Evolutionary conservation across 2,888 invertebrate genomes (phyloP), one percentile per base, ranked within the genome.

Genomic region (Ischnus inquisitorius): DNA sequence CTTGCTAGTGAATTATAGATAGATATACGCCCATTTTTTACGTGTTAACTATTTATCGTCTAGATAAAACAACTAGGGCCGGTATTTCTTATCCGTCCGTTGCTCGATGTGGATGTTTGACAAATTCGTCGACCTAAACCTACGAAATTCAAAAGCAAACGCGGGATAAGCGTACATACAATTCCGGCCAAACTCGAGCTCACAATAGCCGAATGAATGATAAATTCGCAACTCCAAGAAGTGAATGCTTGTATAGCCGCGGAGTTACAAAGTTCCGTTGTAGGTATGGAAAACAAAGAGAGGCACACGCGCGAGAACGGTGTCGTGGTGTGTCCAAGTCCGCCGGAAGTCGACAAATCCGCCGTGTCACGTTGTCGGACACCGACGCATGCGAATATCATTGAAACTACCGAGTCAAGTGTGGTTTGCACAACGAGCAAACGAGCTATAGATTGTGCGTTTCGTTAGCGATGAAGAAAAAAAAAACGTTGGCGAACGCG

Each of bases 311-410:
- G 22, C 25, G 46, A 48, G 64, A 19, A 19, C 28, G 14, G 48
- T 28, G 25, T 34, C 39, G 16, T 41, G 62, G 54, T 41, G 54
- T 16, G 68, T 65, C 25, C 74, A 16, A 76, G 76, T 68, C 57
- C 34, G 43, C 76, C 83, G 83, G 79, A 80, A 77, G 79, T 79
- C 79, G 65, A 79, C 79, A 76, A 83, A 79, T 57, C 48, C 75
- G 69, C 51, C 72, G 43, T 72, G 83, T 80, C 69, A 67, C 67
- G 72, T 46, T 72, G 76, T 80, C 34, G 34, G 34, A 34, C 34
- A 34, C 34, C 34, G 54, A 54, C 54, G 22, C 54, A 54, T 54
- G 19, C 54, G 54, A 54, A 54, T 54, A 54, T 3, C 10, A 54
- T 3, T 12, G 10, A 54, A 54, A 22, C 8, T 54, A 22, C 54